Base-by-base conservation (phyloP, 2,888 invertebrate species). In the Lordiphosa andalusiaca region DNA sequence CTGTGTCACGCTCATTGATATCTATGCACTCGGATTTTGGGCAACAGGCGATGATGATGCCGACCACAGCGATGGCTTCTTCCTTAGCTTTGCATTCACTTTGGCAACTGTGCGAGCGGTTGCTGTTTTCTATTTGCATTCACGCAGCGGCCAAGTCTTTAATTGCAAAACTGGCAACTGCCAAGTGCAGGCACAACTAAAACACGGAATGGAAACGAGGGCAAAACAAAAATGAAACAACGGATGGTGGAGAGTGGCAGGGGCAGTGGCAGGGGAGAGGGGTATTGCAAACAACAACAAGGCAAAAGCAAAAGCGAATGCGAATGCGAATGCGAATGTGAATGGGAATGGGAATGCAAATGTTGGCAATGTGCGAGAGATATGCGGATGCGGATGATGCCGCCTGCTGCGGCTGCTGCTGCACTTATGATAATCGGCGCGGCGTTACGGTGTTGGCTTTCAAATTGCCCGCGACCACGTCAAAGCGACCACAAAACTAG, bases 401-500 rank as follows among this genome's bases (percentile, higher is more conserved):
- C n/a, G n/a, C n/a, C n/a, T n/a, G n/a, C 37, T 3, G 37, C 37
- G 30, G 36, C 10, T 21, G 23, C 30, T 21, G 6, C 59, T 63
- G 67, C 63, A 63, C 60, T 67, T 67, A 67, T 51, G 36, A 60
- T 63, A 67, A 67, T 63, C 60, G 60, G 68, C 60, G 67, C 60
- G 60, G 68, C 60, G 67, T 38, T 63, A 68, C 47, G 63, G 69
- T 66, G 63, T 66, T 68, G 66, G 69, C 54, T 65, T 61, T 49
- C 63, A 70, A 77, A 76, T 77, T 76, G 69, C 60, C 51, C 57
- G 52, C 62, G 56, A 69, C 73, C 82, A 64, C 73, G 64, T 63
- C 73, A 75, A 75, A 77, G 70, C 58, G 53, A 67, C 82, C 78
- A 46, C 78, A 75, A 71, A 73, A 70, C 75, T 70, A 73, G 80